These are phyloP conservation scores for Hyaena hyaena DNA, from an alignment of 2,113 vertebrate genomes.

Conservation along the genomic window DNA sequence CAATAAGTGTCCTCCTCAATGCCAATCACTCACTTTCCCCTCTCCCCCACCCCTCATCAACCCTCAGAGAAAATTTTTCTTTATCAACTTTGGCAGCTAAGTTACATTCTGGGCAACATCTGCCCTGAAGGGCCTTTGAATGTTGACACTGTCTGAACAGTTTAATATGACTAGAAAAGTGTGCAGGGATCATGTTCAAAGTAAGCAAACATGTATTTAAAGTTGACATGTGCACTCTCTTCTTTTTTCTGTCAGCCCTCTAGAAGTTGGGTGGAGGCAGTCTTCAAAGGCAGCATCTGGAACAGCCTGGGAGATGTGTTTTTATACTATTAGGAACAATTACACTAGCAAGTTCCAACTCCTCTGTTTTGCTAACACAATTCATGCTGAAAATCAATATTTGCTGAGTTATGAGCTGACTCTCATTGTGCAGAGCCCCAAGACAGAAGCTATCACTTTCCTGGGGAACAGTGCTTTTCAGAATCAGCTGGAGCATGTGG, in stretches of 20 bases:
- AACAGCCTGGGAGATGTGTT: not conserved
- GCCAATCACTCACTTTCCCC: no score
- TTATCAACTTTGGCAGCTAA: not conserved
- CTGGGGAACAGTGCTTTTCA: not conserved
- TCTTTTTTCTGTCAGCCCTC: not conserved
- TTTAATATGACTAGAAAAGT: not conserved
- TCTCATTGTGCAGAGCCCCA: not conserved
- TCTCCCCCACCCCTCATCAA: no score
- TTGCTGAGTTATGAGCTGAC: slow-evolving; percentile 1
- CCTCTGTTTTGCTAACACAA: slow-evolving; percentile 31
- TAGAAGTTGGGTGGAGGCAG: not conserved
- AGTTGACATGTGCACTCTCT: not conserved
- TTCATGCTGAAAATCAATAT: slow-evolving; percentile 44
- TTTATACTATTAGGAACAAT: not conserved
- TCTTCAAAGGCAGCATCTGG: slow-evolving; percentile 20
- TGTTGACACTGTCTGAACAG: not conserved
- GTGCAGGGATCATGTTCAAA: not conserved
- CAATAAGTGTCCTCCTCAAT: no score
- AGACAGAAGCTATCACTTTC: not conserved
- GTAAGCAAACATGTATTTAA: not conserved
- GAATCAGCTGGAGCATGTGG: not conserved
- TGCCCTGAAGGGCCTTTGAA: not conserved
- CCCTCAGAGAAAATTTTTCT: not conserved
- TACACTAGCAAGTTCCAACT: not conserved
- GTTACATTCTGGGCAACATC: not conserved